A percentile compares a stretch with the other conserved stretches of the same genome.
phyloP scores from a whole-genome alignment of 2,113 vertebrate genomes.

The Oceanodroma tethys region DNA sequence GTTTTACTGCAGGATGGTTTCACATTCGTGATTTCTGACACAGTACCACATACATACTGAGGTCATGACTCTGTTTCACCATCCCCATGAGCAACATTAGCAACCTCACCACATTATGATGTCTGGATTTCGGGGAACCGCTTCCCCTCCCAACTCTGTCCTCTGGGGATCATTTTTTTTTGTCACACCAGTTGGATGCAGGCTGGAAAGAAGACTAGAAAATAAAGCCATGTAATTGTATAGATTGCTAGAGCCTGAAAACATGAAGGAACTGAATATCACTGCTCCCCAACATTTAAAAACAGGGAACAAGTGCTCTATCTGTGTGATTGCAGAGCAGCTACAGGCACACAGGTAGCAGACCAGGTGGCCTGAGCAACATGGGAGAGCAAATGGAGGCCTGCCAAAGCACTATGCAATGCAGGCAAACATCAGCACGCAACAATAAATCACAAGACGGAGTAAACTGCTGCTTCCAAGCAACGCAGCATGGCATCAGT shows the following conservation, averaged over 20 bases:
- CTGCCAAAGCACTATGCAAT: background rate
- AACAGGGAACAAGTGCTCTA: background rate
- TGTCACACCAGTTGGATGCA: background rate
- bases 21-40: background rate
- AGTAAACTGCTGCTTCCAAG: background rate
- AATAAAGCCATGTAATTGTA: background rate
- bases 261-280: background rate
- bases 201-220: background rate
- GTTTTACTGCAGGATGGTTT: background rate
- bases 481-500: background rate
- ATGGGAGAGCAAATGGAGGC: background rate
- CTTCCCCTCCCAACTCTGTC: background rate
- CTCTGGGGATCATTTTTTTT: background rate
- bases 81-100: background rate
- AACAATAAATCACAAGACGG: background rate
- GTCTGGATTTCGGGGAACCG: background rate
- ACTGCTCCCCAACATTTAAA: background rate
- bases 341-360: background rate
- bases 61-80: background rate
- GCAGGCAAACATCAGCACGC: background rate
- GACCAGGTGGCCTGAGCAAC: background rate
- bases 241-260: background rate
- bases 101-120: too few relatives aligned
- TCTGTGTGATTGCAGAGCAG: background rate
- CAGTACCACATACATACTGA: background rate